A percentile compares a stretch with the other conserved stretches of the same genome.
Evolutionary conservation across 2,113 vertebrate genomes (phyloP).

Genomic region (Toxostoma redivivum): DNA sequence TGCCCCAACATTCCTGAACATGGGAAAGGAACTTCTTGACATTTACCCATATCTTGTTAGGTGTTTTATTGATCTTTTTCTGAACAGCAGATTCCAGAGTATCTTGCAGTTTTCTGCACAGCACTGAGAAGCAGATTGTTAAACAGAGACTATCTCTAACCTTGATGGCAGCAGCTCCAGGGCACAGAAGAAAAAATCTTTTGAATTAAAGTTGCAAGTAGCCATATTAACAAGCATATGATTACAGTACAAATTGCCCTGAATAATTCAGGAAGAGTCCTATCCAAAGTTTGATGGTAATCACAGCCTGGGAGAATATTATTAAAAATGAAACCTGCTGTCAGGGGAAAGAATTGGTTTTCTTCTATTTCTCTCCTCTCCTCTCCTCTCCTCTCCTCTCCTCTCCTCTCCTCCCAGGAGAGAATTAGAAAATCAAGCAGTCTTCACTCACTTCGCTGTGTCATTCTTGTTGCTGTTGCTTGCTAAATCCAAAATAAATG

Average conservation of each 20-base stretch:
- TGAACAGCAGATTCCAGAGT: neutral
- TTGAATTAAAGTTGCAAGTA: conserved; percentile 16
- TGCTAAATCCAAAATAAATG: neutral
- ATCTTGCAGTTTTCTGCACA: neutral
- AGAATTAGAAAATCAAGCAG: too few relatives aligned
- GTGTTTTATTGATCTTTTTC: neutral
- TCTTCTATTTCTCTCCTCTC: rapidly evolving
- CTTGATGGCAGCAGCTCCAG: conserved; percentile 39
- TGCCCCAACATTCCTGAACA: rapidly evolving
- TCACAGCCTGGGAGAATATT: neutral
- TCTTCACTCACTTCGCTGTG: too few relatives aligned
- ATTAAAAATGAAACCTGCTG: neutral
- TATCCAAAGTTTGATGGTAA: conserved; percentile 23
- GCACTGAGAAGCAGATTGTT: neutral
- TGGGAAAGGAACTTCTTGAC: neutral
- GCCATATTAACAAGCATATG: conserved; percentile 21
- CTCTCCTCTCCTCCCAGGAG: neutral
- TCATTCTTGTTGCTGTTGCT: neutral
- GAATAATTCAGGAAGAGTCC: conserved; percentile 43
- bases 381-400: neutral
- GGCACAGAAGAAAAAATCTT: conserved; percentile 5
- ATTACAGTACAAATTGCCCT: conserved; percentile 60
- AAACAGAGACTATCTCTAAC: neutral
- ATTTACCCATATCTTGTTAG: neutral
- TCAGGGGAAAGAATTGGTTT: neutral